Evolutionary conservation across 2,888 invertebrate species (phyloP).

Genomic region (Eupithecia centaureata): DNA sequence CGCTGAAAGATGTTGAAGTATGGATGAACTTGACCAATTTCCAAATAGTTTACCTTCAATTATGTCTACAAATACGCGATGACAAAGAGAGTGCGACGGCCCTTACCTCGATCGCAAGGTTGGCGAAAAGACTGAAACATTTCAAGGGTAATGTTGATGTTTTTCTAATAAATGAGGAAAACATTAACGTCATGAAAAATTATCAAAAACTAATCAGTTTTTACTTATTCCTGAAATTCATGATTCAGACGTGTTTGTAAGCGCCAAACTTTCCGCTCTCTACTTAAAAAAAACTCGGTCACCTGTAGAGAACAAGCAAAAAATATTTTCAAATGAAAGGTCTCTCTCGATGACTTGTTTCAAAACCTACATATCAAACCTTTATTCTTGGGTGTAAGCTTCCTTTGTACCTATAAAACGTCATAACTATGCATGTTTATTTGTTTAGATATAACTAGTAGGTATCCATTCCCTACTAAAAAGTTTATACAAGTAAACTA

Average conservation of each 20-base stretch:
- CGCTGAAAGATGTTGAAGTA: conserved; percentile 11
- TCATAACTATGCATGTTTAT: no score
- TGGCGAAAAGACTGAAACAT: conserved; percentile 25
- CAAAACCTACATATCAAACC: no score
- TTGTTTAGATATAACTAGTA: no score
- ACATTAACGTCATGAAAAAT: no score
- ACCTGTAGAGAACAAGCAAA: no score
- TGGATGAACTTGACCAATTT: conserved; percentile 33
- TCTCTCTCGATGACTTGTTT: no score
- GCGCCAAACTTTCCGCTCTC: no score
- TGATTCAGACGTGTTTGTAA: not conserved
- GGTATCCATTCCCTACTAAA: not conserved
- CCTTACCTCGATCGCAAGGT: conserved; percentile 43
- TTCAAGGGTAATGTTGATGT: conserved; percentile 30
- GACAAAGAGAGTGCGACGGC: conserved; percentile 51
- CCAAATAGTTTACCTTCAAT: conserved; percentile 32
- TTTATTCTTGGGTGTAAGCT: no score
- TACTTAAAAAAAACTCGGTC: no score
- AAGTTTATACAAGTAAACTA: not conserved
- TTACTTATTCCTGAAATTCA: not conserved
- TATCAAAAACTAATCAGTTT: no score
- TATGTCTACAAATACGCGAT: conserved; percentile 37
- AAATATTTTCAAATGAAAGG: no score
- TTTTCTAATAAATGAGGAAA: conserved; percentile 5
- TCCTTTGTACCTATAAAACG: no score